Evolutionary conservation across 2,797 vertebrate species (phyloP), one percentile per base, ranked within the genome.

Genomic region (Notolepis coatsorum): DNA sequence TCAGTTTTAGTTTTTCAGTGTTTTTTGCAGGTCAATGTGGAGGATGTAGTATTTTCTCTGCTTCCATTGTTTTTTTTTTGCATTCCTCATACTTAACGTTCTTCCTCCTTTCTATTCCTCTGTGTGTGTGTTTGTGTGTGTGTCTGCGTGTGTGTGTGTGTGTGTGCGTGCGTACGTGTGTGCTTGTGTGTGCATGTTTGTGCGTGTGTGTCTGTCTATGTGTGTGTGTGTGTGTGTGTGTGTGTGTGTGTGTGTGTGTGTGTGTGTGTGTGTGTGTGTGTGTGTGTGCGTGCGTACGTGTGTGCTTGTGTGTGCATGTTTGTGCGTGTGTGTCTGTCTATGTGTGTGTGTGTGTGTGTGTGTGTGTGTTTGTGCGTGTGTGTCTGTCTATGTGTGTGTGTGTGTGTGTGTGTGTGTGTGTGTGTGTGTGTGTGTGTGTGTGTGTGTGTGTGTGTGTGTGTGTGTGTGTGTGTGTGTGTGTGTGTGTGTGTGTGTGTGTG

Each of bases 251-350:
- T 30, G 35, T 5, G 60, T 62, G 60, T 42, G 37, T 37, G 39
- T 39, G 37, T 27, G 42, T 7, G 24, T 75, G 61, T 82, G 61
- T 78, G 18, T 81, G 54, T n/a, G 13, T 77, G 33, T 62, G 3
- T 70, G 43, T 79, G 58, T 71, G 64, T 82, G 58, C 71, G 47
- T 28, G 38, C n/a, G n/a, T n/a, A n/a, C n/a, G n/a, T n/a, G n/a
- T n/a, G n/a, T n/a, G n/a, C n/a, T n/a, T n/a, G n/a, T n/a, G n/a
- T n/a, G n/a, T n/a, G n/a, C n/a, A n/a, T n/a, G n/a, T n/a, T n/a
- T 61, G 56, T 46, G 56, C 25, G 25, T 37, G 48, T 31, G 47
- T 61, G 35, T 24, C 48, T 43, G 37, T 7, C 25, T 43, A 37
- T 8, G 60, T 30, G 35, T 5, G 60, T 62, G 60, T 42, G 37